Evolutionary conservation across 2,113 vertebrate genomes (phyloP).

Genomic region (Hippocampus zosterae): DNA sequence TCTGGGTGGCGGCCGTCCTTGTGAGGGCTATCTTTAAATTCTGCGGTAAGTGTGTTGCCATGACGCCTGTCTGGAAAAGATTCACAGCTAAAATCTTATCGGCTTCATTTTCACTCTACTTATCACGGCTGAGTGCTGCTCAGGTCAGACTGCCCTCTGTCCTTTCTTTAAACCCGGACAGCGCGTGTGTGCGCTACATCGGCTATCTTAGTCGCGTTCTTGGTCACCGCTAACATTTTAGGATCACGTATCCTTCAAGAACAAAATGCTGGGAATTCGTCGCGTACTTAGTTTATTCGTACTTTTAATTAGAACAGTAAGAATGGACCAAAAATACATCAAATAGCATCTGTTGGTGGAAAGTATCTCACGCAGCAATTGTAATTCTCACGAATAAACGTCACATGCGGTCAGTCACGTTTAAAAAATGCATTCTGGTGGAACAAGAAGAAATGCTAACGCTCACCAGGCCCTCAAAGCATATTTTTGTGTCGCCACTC

Average conservation of each 20-base stretch:
- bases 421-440: too few relatives aligned
- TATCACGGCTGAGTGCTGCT: conserved; percentile 45
- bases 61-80: conserved; percentile 26
- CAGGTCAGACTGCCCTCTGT: conserved; percentile 50
- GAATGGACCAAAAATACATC: too few relatives aligned
- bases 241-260: neutral
- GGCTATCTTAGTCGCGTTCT: neutral
- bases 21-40: conserved; percentile 62
- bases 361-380: too few relatives aligned
- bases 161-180: conserved; percentile 3
- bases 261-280: too few relatives aligned
- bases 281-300: too few relatives aligned
- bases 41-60: conserved; percentile 36
- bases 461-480: too few relatives aligned
- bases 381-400: too few relatives aligned
- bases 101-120: conserved; percentile 39
- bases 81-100: conserved; percentile 33
- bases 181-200: neutral
- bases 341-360: too few relatives aligned
- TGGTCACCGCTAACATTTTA: neutral
- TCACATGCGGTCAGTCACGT: too few relatives aligned
- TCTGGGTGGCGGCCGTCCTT: conserved; percentile 40
- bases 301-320: too few relatives aligned
- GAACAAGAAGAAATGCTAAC: too few relatives aligned
- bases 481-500: too few relatives aligned